phyloP scores from a whole-genome alignment of 2,113 vertebrate genomes.

The Apeltes quadracus region DNA sequence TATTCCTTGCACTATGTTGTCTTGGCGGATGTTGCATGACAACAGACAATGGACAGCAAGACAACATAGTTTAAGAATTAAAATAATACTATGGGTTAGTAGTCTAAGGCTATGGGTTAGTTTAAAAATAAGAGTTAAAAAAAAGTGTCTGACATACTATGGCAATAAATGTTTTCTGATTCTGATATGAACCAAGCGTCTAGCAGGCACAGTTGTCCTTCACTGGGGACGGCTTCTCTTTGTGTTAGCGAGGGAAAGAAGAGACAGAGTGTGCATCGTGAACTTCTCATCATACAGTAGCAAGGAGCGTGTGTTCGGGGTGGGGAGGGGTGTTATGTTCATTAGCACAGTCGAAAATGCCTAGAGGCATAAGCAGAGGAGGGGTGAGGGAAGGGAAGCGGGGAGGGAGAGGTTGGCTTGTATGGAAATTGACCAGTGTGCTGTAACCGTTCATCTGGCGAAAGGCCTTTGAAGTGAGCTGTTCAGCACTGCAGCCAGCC shows the following conservation, averaged over 20 bases:
- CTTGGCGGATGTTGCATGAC: no score
- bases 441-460: conserved; percentile 82
- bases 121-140: no score
- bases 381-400: conserved; percentile 60
- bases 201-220: conserved; percentile 62
- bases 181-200: conserved; percentile 37
- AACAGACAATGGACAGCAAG: no score
- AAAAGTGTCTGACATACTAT: no score
- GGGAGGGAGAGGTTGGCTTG: conserved; percentile 60
- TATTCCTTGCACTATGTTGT: no score
- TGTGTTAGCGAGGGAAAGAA: conserved; percentile 63
- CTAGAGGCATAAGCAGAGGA: conserved; percentile 74
- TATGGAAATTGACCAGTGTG: conserved; percentile 87
- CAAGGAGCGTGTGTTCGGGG: conserved; percentile 59
- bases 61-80: no score
- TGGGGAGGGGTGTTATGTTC: conserved; percentile 73
- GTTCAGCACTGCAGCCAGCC: conserved; percentile 78
- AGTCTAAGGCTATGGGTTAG: no score
- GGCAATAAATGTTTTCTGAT: no score
- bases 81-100: no score
- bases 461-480: conserved; percentile 83
- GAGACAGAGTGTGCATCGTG: conserved; percentile 48
- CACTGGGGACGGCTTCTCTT: conserved; percentile 53
- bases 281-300: conserved; percentile 76
- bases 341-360: conserved; percentile 82